phyloP scores from a whole-genome alignment of 2,113 vertebrate species.

The Lasiurus cinereus region DNA sequence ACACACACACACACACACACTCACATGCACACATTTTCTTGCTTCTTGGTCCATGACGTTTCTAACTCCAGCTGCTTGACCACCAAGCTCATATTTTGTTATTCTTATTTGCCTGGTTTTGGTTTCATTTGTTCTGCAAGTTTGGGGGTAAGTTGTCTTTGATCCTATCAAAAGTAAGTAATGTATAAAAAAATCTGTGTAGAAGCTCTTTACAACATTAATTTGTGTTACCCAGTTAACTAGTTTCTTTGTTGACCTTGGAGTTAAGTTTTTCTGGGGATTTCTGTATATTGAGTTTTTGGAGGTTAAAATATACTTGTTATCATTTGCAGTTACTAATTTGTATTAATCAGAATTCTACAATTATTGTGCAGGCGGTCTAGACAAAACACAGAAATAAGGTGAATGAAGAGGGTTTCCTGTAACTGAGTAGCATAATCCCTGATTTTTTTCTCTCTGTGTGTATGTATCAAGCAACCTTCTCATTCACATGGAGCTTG shows the following conservation, averaged over 20 bases:
- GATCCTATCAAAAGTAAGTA: constrained; percentile 53
- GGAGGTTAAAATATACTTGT: neutral
- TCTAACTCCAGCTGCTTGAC: neutral
- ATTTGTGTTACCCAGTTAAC: neutral
- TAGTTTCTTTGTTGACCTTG: neutral
- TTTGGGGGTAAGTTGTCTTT: constrained; percentile 33
- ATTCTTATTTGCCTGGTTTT: constrained; percentile 45
- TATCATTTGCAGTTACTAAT: neutral
- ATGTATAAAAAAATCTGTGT: neutral
- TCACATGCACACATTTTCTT: neutral
- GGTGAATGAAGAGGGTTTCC: neutral
- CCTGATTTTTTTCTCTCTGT: neutral
- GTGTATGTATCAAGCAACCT: neutral
- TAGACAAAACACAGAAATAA: neutral
- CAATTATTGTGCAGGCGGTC: neutral
- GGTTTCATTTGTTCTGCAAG: neutral
- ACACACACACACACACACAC: neutral
- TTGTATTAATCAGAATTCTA: neutral
- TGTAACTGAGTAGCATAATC: neutral
- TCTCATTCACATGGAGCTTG: neutral
- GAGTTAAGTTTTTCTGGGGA: neutral
- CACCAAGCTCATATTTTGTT: neutral
- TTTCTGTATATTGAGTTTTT: neutral
- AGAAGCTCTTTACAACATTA: neutral
- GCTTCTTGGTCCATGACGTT: neutral